Evolutionary conservation across 2,113 vertebrate genomes (phyloP), one percentile per base, ranked within the genome.

Genomic region (Crotalus viridis): DNA sequence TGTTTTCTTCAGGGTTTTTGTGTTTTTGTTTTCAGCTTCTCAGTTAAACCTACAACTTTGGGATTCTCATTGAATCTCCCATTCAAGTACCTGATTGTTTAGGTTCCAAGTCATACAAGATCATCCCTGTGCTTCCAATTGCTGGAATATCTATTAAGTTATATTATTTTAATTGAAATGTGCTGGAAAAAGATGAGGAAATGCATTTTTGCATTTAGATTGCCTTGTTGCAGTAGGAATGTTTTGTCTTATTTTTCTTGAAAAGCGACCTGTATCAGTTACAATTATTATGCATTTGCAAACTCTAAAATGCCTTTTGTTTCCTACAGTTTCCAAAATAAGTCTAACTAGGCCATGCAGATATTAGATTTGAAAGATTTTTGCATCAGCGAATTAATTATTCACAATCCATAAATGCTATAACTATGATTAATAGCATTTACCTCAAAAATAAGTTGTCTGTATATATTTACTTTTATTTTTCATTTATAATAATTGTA

Each of bases 131-230:
- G 5, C n/a, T 74, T 74, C 28, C n/a, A 74, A 74, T 13, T 74
- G n/a, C 13, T 33, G 64, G 33, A 74, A 33, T 94, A 2, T 92
- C 90, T 92, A 7, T 93, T 95, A 13, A 3, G 69, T 43, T 95
- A 10, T 48, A 94, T 19, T 90, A 4, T 61, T 97, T 46, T 89
- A 92, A 85, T 94, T 69, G 86, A 51, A 64, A 61, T 94, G 54
- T 87, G 5, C 9, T 59, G 56, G 87, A 8, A n/a, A 0, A 46
- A 93, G 92, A 92, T 10, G 7, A 46, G 24, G 90, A 93, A 94
- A 87, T 91, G 87, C 86, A 90, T 64, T 87, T 28, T 21, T n/a
- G 85, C 0, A 0, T 93, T 94, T 90, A 90, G 54, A 92, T 94
- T 94, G 28, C 89, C 52, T 21, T 13, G 9, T 55, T 95, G 69